Conservation (phyloP, 2,888 invertebrate species). For the Pachydiplax longipennis region DNA sequence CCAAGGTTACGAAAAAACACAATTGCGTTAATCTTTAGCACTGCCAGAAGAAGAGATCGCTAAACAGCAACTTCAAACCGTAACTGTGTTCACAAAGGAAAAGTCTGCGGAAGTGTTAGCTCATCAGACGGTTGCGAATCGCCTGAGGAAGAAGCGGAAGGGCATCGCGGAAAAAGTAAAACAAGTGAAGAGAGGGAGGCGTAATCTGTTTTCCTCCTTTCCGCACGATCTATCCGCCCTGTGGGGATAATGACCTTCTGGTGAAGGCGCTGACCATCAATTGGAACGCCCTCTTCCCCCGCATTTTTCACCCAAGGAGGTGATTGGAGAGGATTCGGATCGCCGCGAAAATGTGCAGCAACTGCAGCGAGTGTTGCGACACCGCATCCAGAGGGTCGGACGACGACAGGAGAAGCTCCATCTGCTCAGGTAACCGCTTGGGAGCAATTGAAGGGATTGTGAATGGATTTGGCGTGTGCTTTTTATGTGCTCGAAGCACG, state of each 20-base stretch:
- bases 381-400: slow-evolving; percentile 54
- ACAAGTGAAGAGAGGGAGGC: neutral
- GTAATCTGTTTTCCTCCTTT: neutral
- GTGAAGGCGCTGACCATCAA: neutral
- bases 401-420: slow-evolving; percentile 50
- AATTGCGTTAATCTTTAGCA: neutral
- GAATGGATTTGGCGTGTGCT: too few species aligned
- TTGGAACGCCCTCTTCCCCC: too few species aligned
- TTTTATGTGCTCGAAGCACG: too few species aligned
- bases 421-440: slow-evolving; percentile 10
- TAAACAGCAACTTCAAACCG: neutral
- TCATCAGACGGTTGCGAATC: neutral
- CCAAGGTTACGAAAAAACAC: neutral
- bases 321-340: neutral
- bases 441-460: too few species aligned
- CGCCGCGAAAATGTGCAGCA: slow-evolving; percentile 59
- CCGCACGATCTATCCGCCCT: neutral
- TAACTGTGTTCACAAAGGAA: neutral
- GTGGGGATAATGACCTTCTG: neutral
- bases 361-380: slow-evolving; percentile 62
- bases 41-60: neutral
- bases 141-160: neutral
- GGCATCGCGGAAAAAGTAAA: neutral
- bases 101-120: neutral
- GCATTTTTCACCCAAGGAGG: neutral